Conservation (phyloP, 2,888 invertebrate genomes). For the Acrobasis consociella region DNA sequence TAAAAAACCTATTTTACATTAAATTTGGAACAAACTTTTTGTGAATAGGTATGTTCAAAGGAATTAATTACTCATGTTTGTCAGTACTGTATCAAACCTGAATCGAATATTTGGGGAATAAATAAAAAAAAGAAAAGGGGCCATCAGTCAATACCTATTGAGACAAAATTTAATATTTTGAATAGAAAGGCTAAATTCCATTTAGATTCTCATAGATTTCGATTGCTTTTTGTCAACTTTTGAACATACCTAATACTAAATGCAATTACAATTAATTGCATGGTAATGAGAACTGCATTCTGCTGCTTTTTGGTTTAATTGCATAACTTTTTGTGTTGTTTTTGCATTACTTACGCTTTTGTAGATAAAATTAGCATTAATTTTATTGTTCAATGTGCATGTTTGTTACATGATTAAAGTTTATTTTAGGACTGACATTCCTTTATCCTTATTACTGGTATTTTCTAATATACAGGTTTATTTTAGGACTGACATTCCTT, state of each 20-base stretch:
- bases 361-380: background rate
- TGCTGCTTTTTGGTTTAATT: background rate
- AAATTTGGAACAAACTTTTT: background rate
- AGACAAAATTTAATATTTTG: no score
- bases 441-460: background rate
- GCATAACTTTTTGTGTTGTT: background rate
- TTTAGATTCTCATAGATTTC: no score
- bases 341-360: background rate
- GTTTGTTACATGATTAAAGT: background rate
- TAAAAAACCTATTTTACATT: background rate
- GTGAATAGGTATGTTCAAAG: background rate
- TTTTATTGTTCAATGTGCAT: background rate
- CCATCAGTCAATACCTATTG: no score
- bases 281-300: constrained; percentile 24
- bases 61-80: background rate
- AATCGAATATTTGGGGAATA: no score
- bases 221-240: background rate
- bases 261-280: background rate
- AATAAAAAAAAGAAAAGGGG: no score
- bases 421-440: background rate
- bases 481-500: background rate
- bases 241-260: background rate
- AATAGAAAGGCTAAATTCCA: no score
- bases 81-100: no score
- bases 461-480: no score